These are phyloP conservation scores for Chlorodrepanis virens DNA, from an alignment of 2,113 vertebrate genomes.

Conservation along the genomic window DNA sequence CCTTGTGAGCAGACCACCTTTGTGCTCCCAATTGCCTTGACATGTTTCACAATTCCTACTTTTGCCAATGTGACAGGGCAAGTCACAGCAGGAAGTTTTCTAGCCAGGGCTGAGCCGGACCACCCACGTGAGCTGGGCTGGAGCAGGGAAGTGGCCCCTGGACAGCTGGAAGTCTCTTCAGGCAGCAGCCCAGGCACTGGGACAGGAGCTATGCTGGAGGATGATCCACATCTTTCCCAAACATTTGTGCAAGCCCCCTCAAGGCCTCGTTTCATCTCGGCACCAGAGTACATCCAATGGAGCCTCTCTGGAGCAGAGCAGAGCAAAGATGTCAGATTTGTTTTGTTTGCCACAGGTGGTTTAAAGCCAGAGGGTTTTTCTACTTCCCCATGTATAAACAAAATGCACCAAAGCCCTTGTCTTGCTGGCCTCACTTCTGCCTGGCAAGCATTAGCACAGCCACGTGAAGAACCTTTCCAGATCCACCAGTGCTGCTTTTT, in stretches of 20 bases:
- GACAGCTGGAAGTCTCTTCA: background rate
- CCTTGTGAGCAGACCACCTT: background rate
- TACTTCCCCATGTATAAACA: background rate
- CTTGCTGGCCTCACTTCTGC: background rate
- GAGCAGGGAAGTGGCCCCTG: background rate
- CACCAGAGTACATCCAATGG: fast-evolving
- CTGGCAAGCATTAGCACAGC: background rate
- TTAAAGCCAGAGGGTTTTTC: background rate
- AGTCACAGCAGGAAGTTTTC: background rate
- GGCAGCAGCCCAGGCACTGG: background rate
- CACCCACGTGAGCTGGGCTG: background rate
- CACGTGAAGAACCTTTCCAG: background rate
- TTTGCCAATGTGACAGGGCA: fast-evolving
- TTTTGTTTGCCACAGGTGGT: background rate
- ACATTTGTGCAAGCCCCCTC: fast-evolving
- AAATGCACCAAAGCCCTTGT: background rate
- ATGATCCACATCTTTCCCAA: background rate
- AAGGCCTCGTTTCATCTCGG: fast-evolving
- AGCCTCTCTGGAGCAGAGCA: background rate
- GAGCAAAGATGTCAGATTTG: background rate
- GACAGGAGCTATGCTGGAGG: background rate
- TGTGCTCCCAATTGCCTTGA: background rate
- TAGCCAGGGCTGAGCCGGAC: background rate
- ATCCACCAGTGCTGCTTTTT: background rate
- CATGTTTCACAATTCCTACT: background rate